Percentiles rank a stretch among this genome's conserved stretches.
Evolutionary conservation across 2,113 vertebrate genomes (phyloP).

Genomic region (Panthera tigris): DNA sequence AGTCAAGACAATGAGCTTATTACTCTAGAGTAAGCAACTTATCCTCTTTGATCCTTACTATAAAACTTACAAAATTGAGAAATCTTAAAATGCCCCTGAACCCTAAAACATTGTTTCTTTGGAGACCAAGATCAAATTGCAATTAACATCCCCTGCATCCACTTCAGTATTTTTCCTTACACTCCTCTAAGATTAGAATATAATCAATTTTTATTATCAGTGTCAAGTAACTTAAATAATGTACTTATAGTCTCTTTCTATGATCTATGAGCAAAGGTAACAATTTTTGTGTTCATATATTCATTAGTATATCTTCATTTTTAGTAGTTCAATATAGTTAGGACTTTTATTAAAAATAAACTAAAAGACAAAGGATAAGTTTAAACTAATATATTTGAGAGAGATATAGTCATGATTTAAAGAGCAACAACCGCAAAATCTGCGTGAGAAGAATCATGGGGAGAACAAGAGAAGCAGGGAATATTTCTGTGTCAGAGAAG

Average conservation of each 20-base stretch:
- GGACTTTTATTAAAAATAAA: not conserved
- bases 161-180: not conserved
- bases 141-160: not conserved
- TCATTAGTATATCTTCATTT: not conserved
- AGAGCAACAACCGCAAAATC: not conserved
- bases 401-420: not conserved
- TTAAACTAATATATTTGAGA: not conserved
- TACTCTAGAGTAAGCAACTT: not conserved
- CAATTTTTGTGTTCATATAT: not conserved
- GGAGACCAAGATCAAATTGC: not conserved
- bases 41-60: not conserved
- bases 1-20: not conserved
- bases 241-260: not conserved
- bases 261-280: not conserved
- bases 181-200: not conserved
- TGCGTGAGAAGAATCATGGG: not conserved
- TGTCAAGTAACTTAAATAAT: not conserved
- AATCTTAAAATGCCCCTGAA: not conserved
- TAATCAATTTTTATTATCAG: not conserved
- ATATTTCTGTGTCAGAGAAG: not conserved
- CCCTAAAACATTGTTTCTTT: not conserved
- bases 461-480: not conserved
- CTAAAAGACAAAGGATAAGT: not conserved
- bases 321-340: not conserved
- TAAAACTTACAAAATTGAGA: not conserved